Percentiles rank a stretch among this genome's conserved stretches.
These are phyloP conservation scores for Ceratosolen fusciceps DNA, from an alignment of 1,140 invertebrate genomes.

Conservation along the genomic window DNA sequence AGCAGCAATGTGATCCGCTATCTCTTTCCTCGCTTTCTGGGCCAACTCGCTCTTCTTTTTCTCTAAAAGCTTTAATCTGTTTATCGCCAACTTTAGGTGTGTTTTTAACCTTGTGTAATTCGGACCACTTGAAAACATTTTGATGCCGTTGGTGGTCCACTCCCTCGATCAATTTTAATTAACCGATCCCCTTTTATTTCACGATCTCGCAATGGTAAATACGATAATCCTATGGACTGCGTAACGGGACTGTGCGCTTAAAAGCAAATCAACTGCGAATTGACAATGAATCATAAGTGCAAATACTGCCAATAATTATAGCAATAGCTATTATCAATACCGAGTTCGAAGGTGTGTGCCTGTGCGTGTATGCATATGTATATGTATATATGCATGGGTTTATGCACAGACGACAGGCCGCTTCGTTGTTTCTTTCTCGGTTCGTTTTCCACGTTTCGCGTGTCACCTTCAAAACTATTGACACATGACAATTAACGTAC, in stretches of 20 bases:
- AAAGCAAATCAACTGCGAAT: background rate
- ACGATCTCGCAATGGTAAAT: background rate
- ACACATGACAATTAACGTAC: no score
- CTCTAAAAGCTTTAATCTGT: conserved; percentile 94
- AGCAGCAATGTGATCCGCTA: conserved; percentile 93
- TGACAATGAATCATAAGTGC: conserved; percentile 40
- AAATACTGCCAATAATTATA: background rate
- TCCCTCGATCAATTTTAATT: background rate
- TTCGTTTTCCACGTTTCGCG: conserved; percentile 10
- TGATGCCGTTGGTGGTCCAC: conserved; percentile 34
- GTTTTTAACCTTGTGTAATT: conserved; percentile 98
- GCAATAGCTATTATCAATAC: background rate
- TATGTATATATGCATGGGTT: background rate
- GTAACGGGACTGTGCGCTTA: background rate
- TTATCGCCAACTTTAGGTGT: conserved; percentile 91
- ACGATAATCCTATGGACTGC: background rate
- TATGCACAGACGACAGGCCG: conserved; percentile 34
- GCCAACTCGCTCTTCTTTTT: conserved; percentile 99
- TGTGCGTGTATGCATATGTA: no score
- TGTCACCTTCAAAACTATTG: background rate
- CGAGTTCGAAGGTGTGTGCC: no score
- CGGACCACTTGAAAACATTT: conserved; percentile 89
- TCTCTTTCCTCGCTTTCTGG: conserved; percentile 96
- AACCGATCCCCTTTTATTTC: background rate
- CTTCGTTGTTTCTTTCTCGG: conserved; percentile 12